phyloP scores from a whole-genome alignment of 2,797 vertebrate species.

The Halcyon smyrnensis region DNA sequence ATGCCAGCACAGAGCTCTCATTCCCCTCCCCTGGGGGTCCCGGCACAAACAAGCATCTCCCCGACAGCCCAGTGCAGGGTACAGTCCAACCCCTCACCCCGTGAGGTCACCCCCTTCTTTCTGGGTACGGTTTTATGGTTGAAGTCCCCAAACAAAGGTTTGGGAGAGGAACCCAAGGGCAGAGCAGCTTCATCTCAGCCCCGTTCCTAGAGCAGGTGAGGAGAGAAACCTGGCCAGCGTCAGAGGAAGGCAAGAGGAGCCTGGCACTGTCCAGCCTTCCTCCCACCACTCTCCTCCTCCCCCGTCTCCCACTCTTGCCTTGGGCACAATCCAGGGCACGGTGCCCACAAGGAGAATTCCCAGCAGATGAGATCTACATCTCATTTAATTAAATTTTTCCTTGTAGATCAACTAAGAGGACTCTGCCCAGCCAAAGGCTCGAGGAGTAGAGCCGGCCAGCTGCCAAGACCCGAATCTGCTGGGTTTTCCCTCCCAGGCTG shows the following conservation, averaged over 20 bases:
- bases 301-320: not conserved
- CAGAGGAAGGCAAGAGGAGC: not conserved
- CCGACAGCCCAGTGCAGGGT: not conserved
- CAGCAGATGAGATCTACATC: not conserved
- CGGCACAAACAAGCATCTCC: not conserved
- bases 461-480: fast-evolving
- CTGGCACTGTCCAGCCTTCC: not conserved
- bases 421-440: not conserved
- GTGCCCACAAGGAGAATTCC: not conserved
- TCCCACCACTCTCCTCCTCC: not conserved
- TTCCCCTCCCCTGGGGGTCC: not conserved
- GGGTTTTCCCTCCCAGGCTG: not conserved
- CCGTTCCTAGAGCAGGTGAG: not conserved
- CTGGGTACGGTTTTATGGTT: not conserved
- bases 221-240: not conserved
- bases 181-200: not conserved
- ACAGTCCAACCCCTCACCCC: not conserved
- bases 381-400: not conserved
- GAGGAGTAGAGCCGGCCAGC: not conserved
- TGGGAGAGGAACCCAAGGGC: not conserved
- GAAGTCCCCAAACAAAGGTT: not conserved
- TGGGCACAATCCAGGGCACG: not conserved
- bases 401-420: not conserved
- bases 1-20: not conserved
- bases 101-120: not conserved